Evolutionary conservation across 2,797 vertebrate species (phyloP), one percentile per base, ranked within the genome.

Genomic region (Rhincodon typus): DNA sequence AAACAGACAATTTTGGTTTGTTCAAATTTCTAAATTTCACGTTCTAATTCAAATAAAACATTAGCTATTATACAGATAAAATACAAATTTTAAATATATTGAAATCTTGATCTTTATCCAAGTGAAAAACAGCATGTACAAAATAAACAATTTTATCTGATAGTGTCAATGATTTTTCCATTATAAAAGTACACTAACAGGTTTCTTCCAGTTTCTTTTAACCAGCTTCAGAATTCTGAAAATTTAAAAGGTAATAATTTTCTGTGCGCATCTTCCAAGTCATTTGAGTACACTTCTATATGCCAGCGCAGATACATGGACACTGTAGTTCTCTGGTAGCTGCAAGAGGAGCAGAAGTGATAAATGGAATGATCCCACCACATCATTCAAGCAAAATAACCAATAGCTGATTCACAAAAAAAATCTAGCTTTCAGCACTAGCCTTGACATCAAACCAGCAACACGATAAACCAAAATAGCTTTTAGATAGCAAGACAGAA

Each of bases 281-380:
- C 97, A 98, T 96, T 97, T 97, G 96, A 98, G 95, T 96, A 98
- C 38, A 94, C 98, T 98, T 96, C 98, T 98, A 97, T 98, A 97
- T 34, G 97, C 98, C 96, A 98, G 96, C 27, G 98, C 98, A 6
- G 98, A 98, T 96, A 98, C 97, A 97, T 97, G 98, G 96, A 97
- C 97, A 69, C 96, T 97, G 96, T 96, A 98, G 97, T 97, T 97
- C 96, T 97, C 97, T 96, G 98, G 98, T 42, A 98, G 97, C 98
- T 98, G 98, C 94, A 97, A 96, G 95, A 96, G 79, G 95, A 70
- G 88, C 96, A 94, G 95, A 96, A 94, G 27, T 95, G 86, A 96
- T n/a, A 88, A 6, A 23, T 46, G 67, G 66, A 69, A 91, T 86
- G 74, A 88, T 66, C 34, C 10, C 19, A 19, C 67, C 3, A 87